Evolutionary conservation across 2,888 invertebrate genomes (phyloP).

Genomic region (Saturnia pavonia): DNA sequence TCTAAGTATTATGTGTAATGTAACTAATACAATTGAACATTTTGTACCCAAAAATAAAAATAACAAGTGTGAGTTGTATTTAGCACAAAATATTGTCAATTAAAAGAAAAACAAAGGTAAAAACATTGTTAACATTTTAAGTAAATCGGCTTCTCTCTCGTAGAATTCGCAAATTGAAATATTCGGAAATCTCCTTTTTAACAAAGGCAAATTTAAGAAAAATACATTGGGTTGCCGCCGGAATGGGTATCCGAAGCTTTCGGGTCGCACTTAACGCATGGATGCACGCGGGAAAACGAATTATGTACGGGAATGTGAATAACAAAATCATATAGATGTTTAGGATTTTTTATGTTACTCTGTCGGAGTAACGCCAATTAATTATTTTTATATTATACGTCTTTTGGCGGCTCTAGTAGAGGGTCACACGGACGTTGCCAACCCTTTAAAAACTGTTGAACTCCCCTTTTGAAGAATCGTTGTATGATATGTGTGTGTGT

Average conservation of each 20-base stretch:
- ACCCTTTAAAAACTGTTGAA: no score
- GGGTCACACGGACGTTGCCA: no score
- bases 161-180: conserved; percentile 11
- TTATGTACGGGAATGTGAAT: conserved; percentile 9
- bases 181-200: conserved; percentile 8
- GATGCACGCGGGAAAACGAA: conserved; percentile 1
- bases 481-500: no score
- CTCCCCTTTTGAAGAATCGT: no score
- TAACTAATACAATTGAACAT: no score
- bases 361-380: background rate
- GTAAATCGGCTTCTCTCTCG: conserved; percentile 1
- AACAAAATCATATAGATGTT: background rate
- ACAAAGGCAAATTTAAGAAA: conserved; percentile 13
- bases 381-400: no score
- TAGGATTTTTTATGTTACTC: background rate
- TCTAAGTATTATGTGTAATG: no score
- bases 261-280: background rate
- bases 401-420: no score
- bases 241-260: conserved; percentile 4
- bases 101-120: background rate
- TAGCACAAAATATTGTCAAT: background rate
- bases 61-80: background rate
- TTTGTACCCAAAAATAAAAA: background rate
- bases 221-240: background rate
- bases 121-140: background rate